These are phyloP conservation scores for Cheirogaleus major DNA, from an alignment of 2,797 vertebrate genomes.

Conservation along the genomic window DNA sequence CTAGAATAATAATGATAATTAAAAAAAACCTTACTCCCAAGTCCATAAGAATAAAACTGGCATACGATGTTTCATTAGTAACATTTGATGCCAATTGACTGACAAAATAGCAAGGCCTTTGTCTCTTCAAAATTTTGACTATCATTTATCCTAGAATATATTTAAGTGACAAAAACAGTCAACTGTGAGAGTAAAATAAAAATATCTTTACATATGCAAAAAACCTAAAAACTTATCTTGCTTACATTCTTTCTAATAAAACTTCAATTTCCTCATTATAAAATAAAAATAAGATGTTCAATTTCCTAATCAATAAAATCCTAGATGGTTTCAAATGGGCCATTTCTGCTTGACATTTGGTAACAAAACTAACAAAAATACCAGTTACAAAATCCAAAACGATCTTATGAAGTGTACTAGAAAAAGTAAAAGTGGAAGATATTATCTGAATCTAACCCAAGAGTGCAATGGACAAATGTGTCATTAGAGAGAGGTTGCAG, in stretches of 20 bases:
- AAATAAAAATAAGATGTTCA: background rate
- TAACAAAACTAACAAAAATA: background rate
- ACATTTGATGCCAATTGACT: background rate
- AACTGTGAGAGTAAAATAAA: background rate
- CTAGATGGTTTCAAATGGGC: background rate
- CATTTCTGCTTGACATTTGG: background rate
- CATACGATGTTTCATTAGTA: background rate
- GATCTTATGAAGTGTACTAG: background rate
- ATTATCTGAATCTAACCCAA: background rate
- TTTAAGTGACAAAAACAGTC: background rate
- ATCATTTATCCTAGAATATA: background rate
- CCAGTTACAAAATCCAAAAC: background rate
- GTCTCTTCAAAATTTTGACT: background rate
- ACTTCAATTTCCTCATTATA: background rate
- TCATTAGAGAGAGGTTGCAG: background rate
- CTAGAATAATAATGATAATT: background rate
- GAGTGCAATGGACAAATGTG: background rate
- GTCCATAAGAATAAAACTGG: background rate
- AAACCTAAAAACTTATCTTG: background rate
- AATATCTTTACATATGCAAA: background rate
- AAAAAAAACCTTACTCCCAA: background rate
- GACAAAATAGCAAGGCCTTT: background rate
- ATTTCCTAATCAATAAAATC: background rate
- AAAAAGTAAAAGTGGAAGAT: background rate
- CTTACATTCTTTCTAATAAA: background rate